Percentiles rank a stretch among this genome's conserved stretches.
phyloP scores from a whole-genome alignment of 1,140 invertebrate genomes.

The Anthonomus grandis region DNA sequence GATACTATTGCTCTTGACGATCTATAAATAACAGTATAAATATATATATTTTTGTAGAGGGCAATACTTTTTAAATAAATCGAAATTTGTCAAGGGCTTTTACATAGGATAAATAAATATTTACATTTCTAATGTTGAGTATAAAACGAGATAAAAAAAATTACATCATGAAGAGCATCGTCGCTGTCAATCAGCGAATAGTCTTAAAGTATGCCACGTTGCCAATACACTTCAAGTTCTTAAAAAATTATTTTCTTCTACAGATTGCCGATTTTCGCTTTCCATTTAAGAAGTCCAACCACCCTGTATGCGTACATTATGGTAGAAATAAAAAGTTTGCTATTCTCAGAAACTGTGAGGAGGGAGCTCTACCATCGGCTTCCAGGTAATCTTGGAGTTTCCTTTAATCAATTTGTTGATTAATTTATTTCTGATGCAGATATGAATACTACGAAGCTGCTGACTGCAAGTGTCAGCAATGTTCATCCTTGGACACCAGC shows the following conservation, averaged over 20 bases:
- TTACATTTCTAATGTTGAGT: too few species aligned
- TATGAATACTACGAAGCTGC: constrained; percentile 64
- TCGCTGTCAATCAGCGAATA: too few species aligned
- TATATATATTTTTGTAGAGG: too few species aligned
- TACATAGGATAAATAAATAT: background rate
- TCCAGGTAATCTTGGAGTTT: constrained; percentile 12
- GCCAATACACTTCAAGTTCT: too few species aligned
- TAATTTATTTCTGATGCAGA: background rate
- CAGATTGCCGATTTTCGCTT: constrained; percentile 82
- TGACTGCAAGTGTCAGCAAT: constrained; percentile 52
- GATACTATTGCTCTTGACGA: too few species aligned
- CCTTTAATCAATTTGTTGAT: background rate
- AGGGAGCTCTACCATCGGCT: constrained; percentile 51
- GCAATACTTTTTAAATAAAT: background rate
- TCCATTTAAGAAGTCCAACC: constrained; percentile 77
- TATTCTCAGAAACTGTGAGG: constrained; percentile 62
- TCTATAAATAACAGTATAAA: too few species aligned
- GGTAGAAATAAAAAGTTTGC: constrained; percentile 55
- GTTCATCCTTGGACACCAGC: constrained; percentile 44
- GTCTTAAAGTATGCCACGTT: too few species aligned
- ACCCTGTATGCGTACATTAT: constrained; percentile 80
- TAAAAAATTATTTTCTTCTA: constrained; percentile 16
- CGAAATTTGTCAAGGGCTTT: constrained; percentile 2
- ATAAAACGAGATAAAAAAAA: too few species aligned
- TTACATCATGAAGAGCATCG: too few species aligned